Percentiles rank a stretch among this genome's conserved stretches.
Conservation (phyloP, 2,113 vertebrate genomes). For the Oreochromis spilurus region DNA sequence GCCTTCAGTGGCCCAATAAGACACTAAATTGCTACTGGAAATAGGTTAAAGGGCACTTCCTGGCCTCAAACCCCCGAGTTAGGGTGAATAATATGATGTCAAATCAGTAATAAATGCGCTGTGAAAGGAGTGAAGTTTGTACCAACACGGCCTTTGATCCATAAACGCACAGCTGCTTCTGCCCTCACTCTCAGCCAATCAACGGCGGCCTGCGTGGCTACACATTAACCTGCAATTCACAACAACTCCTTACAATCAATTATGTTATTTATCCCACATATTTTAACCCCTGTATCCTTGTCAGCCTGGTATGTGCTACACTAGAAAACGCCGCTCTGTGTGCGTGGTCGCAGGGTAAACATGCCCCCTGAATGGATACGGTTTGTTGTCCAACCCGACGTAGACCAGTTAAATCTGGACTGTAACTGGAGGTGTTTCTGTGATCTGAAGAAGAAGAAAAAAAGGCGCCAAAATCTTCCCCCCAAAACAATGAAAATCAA, state of each 20-base stretch:
- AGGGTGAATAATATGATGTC: background rate
- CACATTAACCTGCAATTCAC: conserved; percentile 50
- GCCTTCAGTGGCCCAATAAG: background rate
- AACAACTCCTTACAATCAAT: background rate
- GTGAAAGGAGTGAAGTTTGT: conserved; percentile 61
- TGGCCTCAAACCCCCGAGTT: background rate
- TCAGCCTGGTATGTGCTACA: background rate
- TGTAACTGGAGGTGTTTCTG: background rate
- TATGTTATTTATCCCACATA: background rate
- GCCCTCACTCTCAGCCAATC: conserved; percentile 57
- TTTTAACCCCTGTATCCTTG: background rate
- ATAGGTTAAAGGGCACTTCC: background rate
- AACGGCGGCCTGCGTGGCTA: conserved; percentile 32
- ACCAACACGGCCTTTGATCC: conserved; percentile 44
- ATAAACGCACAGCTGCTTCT: conserved; percentile 6
- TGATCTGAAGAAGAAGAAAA: background rate
- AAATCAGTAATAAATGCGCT: background rate
- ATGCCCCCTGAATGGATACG: background rate
- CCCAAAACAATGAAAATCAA: background rate
- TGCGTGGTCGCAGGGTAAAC: background rate
- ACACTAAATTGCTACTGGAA: background rate
- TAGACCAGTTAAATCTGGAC: conserved; percentile 62
- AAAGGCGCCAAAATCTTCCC: background rate
- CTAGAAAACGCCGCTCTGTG: background rate
- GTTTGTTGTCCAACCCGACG: conserved; percentile 35